Base-by-base conservation (phyloP, 2,888 invertebrate species). In the Orthonevra nobilis region DNA sequence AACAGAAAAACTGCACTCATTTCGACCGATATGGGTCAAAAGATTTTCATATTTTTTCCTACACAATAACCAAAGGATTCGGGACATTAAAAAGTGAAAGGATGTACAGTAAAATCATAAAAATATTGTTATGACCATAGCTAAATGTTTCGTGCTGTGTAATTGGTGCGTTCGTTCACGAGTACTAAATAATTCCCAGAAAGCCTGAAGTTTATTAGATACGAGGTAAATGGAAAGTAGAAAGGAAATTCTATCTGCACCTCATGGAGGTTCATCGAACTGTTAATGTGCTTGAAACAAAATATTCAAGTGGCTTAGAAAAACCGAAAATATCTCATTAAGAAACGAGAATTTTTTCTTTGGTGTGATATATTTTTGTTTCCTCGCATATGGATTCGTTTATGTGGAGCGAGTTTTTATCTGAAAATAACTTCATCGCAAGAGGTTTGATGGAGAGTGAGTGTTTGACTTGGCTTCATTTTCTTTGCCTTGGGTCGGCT, bases 61-160 rank as follows among this genome's bases (percentile, higher is more conserved):
- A 9, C 14, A 38, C 28, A 6, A 28, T 36, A 20, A 2, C n/a
- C 3, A 20, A 5, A 26, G 26, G 61, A 48, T 14, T 10, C 10
- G 36, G 12, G 36, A 44, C 19, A 44, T 70, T 63, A 15, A 48
- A 79, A 73, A 79, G 60, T 48, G 63, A 74, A 63, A 81, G 60
- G 74, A 52, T 69, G 44, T 14, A 15, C 46, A 54, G 52, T 74
- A 46, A 81, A 74, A 50, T 52, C 56, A 74, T 74, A 69, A 74
- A 81, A 74, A 58, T 48, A 68, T 79, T n/a, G n/a, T n/a, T 73
- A 79, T 61, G 73, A 68, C 79, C 79, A 61, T 73, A 58, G 46
- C 74, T 40, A 58, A 68, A 63, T 36, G 34, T 54, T 10, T 63
- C 79, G 12, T 74, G 61, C 68, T 74, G 73, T 38, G 73, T 74